Conservation (phyloP, 2,797 vertebrate species). For the Onychomys leucogaster region DNA sequence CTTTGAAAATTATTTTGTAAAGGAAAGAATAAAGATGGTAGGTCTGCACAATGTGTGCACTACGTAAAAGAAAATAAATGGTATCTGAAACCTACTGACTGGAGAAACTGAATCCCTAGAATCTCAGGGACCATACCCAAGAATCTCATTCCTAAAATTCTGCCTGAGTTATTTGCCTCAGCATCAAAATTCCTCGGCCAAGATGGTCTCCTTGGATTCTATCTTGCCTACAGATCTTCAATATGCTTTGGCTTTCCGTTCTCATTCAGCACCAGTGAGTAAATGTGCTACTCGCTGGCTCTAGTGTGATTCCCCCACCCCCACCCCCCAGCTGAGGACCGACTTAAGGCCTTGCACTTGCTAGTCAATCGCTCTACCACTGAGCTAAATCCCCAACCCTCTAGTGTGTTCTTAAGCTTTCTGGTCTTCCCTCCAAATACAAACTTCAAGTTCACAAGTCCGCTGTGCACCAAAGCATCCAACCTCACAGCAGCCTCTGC, state of each 20-base stretch:
- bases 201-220: neutral
- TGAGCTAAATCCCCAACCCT: no score
- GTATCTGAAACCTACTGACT: neutral
- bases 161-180: neutral
- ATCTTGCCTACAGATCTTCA: neutral
- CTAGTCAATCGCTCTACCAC: no score
- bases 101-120: neutral
- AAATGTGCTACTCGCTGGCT: neutral
- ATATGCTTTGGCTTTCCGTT: neutral
- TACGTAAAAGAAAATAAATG: slow-evolving; percentile 38
- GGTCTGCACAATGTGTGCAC: neutral
- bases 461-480: neutral
- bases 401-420: neutral
- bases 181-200: neutral
- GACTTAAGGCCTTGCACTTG: no score
- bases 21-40: neutral
- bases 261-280: neutral
- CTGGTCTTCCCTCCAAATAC: neutral
- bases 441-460: neutral
- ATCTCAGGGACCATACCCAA: neutral
- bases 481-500: neutral
- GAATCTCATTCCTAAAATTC: neutral
- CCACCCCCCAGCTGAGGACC: no score
- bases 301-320: no score
- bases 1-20: slow-evolving; percentile 61